These are phyloP conservation scores for Pachycephus smyrnensis DNA, from an alignment of 2,888 invertebrate species.

Conservation along the genomic window DNA sequence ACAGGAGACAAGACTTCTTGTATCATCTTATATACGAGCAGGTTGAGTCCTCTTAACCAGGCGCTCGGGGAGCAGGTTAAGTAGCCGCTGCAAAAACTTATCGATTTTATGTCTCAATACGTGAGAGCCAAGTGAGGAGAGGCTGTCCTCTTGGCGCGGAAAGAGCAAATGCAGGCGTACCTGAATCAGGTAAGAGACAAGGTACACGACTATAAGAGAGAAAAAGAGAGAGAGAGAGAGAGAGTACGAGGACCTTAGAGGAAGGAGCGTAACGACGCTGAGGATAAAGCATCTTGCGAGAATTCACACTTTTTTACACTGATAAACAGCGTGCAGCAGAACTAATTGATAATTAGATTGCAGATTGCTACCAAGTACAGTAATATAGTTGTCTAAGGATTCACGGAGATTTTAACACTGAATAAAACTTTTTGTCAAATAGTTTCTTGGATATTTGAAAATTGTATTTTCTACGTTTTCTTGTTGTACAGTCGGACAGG, in stretches of 20 bases:
- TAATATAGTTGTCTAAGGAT: neutral
- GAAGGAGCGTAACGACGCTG: slow-evolving; percentile 3
- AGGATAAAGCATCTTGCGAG: neutral
- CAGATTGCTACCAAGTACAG: neutral
- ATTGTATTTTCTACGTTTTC: no score
- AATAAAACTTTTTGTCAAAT: neutral
- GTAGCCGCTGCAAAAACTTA: slow-evolving; percentile 42
- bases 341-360: slow-evolving; percentile 48
- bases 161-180: neutral
- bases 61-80: slow-evolving; percentile 29
- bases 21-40: neutral
- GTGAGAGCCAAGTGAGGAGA: slow-evolving; percentile 29
- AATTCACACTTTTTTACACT: slow-evolving; percentile 25
- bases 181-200: slow-evolving; percentile 7
- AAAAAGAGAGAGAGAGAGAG: slow-evolving; percentile 12
- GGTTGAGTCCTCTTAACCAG: slow-evolving; percentile 3
- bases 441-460: neutral
- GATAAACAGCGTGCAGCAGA: slow-evolving; percentile 39
- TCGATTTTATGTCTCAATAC: slow-evolving; percentile 52
- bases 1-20: neutral
- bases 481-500: neutral
- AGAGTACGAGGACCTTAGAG: neutral
- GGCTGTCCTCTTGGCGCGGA: neutral
- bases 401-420: neutral
- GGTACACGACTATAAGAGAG: slow-evolving; percentile 20